These are phyloP conservation scores for Sandelia bainsii DNA, from an alignment of 2,797 vertebrate genomes.

Conservation along the genomic window DNA sequence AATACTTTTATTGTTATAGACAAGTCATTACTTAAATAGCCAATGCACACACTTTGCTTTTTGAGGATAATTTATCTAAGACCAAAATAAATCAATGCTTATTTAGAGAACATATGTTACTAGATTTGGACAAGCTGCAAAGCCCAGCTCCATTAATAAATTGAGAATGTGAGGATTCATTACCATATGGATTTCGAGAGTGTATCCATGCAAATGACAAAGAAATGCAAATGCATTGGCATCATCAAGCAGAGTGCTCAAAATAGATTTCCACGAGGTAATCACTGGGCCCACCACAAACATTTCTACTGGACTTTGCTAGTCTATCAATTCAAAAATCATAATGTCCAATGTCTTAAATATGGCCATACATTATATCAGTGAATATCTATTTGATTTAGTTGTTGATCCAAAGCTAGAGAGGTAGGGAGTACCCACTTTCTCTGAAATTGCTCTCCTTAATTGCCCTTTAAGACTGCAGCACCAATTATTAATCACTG, in stretches of 20 bases:
- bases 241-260: slow-evolving; percentile 85
- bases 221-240: slow-evolving; percentile 83
- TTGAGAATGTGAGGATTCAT: slow-evolving; percentile 86
- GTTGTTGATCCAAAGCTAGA: slow-evolving; percentile 79
- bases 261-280: slow-evolving; percentile 84
- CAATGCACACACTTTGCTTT: slow-evolving; percentile 67
- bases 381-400: slow-evolving; percentile 84
- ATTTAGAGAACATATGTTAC: slow-evolving; percentile 85
- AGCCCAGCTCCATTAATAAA: slow-evolving; percentile 85
- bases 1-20: slow-evolving; percentile 67
- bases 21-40: slow-evolving; percentile 84
- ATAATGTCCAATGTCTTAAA: slow-evolving; percentile 79
- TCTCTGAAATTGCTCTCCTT: slow-evolving; percentile 90
- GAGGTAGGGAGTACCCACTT: slow-evolving; percentile 73
- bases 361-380: slow-evolving; percentile 83
- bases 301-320: slow-evolving; percentile 66
- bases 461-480: slow-evolving; percentile 89
- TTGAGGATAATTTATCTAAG: slow-evolving; percentile 78
- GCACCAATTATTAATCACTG: slow-evolving; percentile 97
- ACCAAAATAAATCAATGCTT: slow-evolving; percentile 86
- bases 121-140: slow-evolving; percentile 79
- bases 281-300: slow-evolving; percentile 73
- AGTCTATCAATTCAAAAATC: slow-evolving; percentile 84
- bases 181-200: slow-evolving; percentile 81
- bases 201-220: slow-evolving; percentile 83